Conservation (phyloP, 2,113 vertebrate genomes). For the Chitala chitala region DNA sequence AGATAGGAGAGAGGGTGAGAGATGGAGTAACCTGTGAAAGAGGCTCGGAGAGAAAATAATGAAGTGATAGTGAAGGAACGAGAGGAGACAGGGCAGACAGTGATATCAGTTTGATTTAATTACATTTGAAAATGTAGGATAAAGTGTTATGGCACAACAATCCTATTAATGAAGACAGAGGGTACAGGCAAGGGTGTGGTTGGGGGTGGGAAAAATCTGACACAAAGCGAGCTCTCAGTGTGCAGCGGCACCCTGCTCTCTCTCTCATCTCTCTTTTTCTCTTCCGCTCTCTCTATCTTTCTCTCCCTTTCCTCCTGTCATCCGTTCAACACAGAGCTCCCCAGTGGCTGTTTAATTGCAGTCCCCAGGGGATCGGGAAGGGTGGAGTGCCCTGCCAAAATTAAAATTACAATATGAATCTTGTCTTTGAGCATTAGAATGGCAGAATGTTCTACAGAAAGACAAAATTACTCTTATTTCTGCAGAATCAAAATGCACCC, state of each 20-base stretch:
- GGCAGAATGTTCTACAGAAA: not conserved
- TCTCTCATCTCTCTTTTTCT: too few species aligned
- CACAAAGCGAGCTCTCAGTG: not conserved
- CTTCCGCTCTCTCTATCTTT: too few species aligned
- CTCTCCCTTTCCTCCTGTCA: not conserved
- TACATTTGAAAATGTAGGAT: not conserved
- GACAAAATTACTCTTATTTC: not conserved
- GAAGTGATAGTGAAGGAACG: constrained; percentile 23
- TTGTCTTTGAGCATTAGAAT: not conserved
- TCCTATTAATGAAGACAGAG: not conserved
- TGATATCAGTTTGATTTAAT: constrained; percentile 1
- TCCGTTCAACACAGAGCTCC: not conserved
- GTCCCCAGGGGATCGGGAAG: not conserved
- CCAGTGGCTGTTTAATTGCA: not conserved
- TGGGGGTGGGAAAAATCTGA: too few species aligned
- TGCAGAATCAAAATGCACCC: not conserved
- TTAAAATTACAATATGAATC: not conserved
- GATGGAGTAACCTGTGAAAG: constrained; percentile 28
- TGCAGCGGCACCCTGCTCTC: not conserved
- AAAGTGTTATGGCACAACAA: not conserved
- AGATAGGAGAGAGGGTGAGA: constrained; percentile 41
- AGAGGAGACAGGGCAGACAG: not conserved
- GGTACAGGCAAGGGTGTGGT: not conserved
- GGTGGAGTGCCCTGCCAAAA: not conserved
- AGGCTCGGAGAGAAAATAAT: constrained; percentile 33